Conservation (phyloP, 2,113 vertebrate genomes). For the Vulpes vulpes region DNA sequence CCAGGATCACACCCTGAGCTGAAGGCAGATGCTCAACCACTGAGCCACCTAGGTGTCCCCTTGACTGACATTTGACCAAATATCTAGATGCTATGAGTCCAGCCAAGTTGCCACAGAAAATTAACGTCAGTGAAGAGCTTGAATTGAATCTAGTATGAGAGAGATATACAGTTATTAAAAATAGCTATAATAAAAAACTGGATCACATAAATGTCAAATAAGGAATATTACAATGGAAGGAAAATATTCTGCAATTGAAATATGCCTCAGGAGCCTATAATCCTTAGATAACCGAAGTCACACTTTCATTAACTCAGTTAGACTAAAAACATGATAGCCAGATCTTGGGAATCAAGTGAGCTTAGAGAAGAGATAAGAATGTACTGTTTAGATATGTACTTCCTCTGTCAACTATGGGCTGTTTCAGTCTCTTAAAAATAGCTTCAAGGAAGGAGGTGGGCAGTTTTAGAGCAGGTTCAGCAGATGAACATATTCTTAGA, state of each 20-base stretch:
- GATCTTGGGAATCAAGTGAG: neutral
- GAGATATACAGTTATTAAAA: neutral
- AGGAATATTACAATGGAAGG: constrained; percentile 8
- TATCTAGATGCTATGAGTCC: neutral
- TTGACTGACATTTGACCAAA: neutral
- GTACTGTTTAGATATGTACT: neutral
- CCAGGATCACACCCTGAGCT: too few species aligned
- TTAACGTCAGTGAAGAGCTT: neutral
- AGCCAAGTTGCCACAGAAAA: neutral
- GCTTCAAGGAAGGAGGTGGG: neutral
- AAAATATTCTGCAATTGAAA: neutral
- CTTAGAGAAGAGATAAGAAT: neutral
- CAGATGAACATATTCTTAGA: neutral
- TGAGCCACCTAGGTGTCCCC: too few species aligned
- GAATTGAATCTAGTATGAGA: constrained; percentile 7
- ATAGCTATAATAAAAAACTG: neutral
- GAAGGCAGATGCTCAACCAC: too few species aligned
- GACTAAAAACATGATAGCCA: neutral
- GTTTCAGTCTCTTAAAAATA: constrained; percentile 5
- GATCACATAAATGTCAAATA: neutral
- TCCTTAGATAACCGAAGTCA: neutral
- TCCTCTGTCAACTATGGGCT: neutral
- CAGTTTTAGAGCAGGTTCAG: neutral
- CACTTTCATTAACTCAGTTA: constrained; percentile 8
- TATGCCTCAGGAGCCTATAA: neutral